Conservation (phyloP, 2,113 vertebrate species). For the Platycercus adscitus region DNA sequence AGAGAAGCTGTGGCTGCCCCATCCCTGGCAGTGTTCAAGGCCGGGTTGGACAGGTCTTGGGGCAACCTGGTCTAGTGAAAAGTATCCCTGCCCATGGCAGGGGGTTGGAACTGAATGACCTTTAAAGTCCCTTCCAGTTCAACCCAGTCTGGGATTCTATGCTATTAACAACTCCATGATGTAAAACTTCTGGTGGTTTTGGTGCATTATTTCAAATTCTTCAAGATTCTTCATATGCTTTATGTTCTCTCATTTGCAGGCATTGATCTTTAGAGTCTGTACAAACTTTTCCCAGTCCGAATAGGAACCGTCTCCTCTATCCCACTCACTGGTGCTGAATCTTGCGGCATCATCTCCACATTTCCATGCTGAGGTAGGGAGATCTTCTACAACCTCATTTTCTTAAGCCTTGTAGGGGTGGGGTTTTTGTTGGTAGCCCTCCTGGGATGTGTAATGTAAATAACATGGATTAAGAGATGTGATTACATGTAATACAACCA, state of each 20-base stretch:
- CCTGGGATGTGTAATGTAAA: neutral
- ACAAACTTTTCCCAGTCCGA: neutral
- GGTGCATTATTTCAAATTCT: neutral
- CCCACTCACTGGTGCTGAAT: neutral
- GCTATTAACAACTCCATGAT: neutral
- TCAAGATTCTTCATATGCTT: neutral
- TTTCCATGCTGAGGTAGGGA: constrained; percentile 50
- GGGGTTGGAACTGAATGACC: neutral
- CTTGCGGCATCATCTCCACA: neutral
- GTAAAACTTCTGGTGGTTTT: neutral
- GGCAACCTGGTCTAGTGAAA: neutral
- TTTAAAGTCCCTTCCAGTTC: neutral
- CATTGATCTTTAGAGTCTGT: neutral
- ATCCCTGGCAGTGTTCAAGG: neutral
- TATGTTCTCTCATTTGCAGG: constrained; percentile 44
- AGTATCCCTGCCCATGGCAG: neutral
- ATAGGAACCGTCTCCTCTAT: neutral
- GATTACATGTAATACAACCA: neutral
- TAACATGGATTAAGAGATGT: neutral
- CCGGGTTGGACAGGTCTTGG: neutral
- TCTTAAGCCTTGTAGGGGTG: neutral
- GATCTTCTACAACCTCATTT: neutral
- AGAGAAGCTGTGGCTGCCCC: neutral
- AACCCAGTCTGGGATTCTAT: neutral
- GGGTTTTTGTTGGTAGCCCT: neutral